A percentile compares a stretch with the other conserved stretches of the same genome.
Evolutionary conservation across 1,140 invertebrate genomes (phyloP).

Genomic region (Euschistus heros): DNA sequence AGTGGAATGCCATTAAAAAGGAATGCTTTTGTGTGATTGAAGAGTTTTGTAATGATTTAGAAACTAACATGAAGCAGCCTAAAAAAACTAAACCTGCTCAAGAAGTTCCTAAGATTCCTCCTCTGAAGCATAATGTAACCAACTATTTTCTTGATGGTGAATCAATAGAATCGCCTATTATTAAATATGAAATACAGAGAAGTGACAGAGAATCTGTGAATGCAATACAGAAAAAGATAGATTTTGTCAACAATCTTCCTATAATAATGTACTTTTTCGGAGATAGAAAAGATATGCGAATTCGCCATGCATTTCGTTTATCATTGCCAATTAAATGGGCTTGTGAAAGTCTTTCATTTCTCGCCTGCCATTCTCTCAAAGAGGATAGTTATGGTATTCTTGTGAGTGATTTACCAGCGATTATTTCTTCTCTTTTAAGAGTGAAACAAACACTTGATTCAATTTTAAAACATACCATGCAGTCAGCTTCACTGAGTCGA

Average conservation of each 20-base stretch:
- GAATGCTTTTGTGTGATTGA: constrained; percentile 37
- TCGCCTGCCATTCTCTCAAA: constrained; percentile 52
- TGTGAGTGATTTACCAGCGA: constrained; percentile 57
- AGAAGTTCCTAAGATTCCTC: constrained; percentile 41
- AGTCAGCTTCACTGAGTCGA: constrained; percentile 34
- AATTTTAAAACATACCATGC: constrained; percentile 51
- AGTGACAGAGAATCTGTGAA: no score
- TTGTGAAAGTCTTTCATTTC: constrained; percentile 52
- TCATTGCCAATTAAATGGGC: constrained; percentile 40
- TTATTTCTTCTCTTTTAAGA: constrained; percentile 52
- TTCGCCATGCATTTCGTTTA: constrained; percentile 14
- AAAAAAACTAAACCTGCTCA: background rate
- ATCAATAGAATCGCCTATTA: constrained; percentile 4
- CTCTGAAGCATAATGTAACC: background rate
- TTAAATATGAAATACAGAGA: constrained; percentile 1
- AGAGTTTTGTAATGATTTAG: constrained; percentile 1
- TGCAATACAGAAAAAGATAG: no score
- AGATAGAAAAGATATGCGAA: constrained; percentile 14
- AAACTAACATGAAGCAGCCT: background rate
- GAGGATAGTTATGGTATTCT: constrained; percentile 72
- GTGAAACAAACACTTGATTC: constrained; percentile 60
- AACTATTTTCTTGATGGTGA: constrained; percentile 13
- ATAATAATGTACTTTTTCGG: constrained; percentile 20
- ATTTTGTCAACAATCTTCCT: no score
- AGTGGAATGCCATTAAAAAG: constrained; percentile 59